Evolutionary conservation across 2,797 vertebrate genomes (phyloP).

Genomic region (Leptatherina wallacei): DNA sequence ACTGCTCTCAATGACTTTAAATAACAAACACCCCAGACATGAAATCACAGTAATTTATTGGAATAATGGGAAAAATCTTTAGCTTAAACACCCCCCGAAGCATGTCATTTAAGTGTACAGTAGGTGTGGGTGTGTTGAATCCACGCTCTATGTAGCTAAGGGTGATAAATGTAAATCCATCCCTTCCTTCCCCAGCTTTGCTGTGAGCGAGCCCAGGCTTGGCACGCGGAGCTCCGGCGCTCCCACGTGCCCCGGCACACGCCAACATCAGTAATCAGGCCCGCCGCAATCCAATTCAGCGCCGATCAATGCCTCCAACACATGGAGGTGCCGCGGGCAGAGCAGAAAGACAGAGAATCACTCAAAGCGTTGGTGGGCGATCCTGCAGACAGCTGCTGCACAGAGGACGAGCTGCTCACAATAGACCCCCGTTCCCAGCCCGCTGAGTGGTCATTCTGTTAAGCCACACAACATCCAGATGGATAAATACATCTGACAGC

Average conservation of each 20-base stretch:
- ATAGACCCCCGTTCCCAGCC: slow-evolving; percentile 41
- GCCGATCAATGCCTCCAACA: slow-evolving; percentile 80
- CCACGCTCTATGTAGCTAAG: slow-evolving; percentile 56
- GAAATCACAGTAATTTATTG: slow-evolving; percentile 33
- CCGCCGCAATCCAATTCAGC: slow-evolving; percentile 78
- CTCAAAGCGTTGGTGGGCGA: slow-evolving; percentile 59
- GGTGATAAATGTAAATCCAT: slow-evolving; percentile 69
- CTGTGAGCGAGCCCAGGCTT: slow-evolving; percentile 26
- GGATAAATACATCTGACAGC: slow-evolving; percentile 57
- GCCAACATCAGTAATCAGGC: slow-evolving; percentile 82
- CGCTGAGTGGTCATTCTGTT: slow-evolving; percentile 59
- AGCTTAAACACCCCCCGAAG: slow-evolving; percentile 19
- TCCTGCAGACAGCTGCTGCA: slow-evolving; percentile 55
- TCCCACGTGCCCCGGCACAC: slow-evolving; percentile 73
- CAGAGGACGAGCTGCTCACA: slow-evolving; percentile 42
- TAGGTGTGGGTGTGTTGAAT: slow-evolving; percentile 58
- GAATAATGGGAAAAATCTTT: slow-evolving; percentile 14
- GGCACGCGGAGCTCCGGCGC: slow-evolving; percentile 58
- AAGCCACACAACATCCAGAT: slow-evolving; percentile 41
- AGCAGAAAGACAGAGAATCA: slow-evolving; percentile 62
- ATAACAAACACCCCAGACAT: slow-evolving; percentile 15
- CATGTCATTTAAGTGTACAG: slow-evolving; percentile 42
- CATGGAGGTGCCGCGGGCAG: slow-evolving; percentile 58
- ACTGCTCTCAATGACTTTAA: background rate
- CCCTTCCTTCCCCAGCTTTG: background rate